Base-by-base conservation (phyloP, 2,888 invertebrate species). In the Ophion ventricosus region DNA sequence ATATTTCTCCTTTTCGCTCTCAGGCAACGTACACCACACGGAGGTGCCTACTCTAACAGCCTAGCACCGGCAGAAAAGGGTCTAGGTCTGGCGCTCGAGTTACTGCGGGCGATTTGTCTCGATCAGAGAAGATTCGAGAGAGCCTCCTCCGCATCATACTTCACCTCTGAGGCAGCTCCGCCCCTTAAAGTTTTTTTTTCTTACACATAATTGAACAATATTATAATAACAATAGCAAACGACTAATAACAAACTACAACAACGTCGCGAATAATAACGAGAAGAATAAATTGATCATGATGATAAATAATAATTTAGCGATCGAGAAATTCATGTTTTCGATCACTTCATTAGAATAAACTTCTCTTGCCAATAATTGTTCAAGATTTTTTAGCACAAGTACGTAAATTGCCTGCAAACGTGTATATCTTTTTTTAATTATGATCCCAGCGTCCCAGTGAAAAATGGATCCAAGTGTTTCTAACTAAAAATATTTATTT, bases 41-140 rank as follows among this genome's bases (percentile, higher is more conserved):
- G 70, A 56, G 77, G 59, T 26, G 64, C 77, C 43, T 43, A 43
- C 43, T 14, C 7, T 29, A 70, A 43, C 82, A 67, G 72, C 43
- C 82, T 59, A 72, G 43, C 79, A 63, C 40, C 72, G 43, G 35
- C 77, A 69, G 69, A 78, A 67, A 54, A 66, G 61, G 74, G 25
- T 79, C 76, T 83, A 79, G 75, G 73, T 78, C 67, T 40, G 78
- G 78, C 85, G 84, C 86, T 87, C 85, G 86, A 86, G 86, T 87
- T 87, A 87, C 87, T 86, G 86, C 87, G 87, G 87, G 87, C 85
- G 86, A 87, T 87, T 87, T 87, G 87, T 87, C 86, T 87, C 85
- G 87, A 87, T 87, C 86, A 85, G 83, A 54, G 73, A 77, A 26
- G 72, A 72, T 59, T 29, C 57, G 23, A 29, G 63, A 56, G 40